Conservation (phyloP, 1,140 invertebrate genomes). For the Aradophagus sp. region DNA sequence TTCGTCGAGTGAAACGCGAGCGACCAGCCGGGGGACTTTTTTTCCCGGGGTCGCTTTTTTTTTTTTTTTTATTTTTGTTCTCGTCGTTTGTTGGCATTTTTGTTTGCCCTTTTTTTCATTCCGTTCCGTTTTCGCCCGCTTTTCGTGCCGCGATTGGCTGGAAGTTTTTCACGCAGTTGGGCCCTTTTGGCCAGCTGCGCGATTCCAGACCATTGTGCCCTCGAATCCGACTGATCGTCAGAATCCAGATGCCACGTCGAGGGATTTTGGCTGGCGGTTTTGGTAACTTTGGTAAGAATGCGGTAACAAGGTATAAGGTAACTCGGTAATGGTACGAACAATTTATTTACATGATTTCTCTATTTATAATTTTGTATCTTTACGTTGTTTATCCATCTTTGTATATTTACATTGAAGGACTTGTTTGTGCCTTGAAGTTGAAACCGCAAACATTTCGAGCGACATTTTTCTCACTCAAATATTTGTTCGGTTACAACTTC, state of each 20-base stretch:
- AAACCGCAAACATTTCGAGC: no score
- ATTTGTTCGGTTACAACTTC: no score
- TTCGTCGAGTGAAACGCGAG: constrained; percentile 19
- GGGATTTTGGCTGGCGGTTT: not conserved
- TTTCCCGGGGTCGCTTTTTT: constrained; percentile 14
- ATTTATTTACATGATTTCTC: no score
- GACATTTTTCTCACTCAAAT: not conserved
- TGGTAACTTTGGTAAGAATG: constrained; percentile 21
- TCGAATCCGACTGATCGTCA: constrained; percentile 1
- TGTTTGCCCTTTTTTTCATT: constrained; percentile 15
- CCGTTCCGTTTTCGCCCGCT: constrained; percentile 3
- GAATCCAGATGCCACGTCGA: not conserved
- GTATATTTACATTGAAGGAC: constrained; percentile 15
- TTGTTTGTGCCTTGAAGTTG: no score
- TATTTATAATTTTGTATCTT: no score
- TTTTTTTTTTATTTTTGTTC: constrained; percentile 3
- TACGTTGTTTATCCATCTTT: not conserved
- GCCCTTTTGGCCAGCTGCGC: constrained; percentile 44
- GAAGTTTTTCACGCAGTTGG: constrained; percentile 43
- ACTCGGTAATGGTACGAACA: constrained; percentile 25
- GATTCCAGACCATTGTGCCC: constrained; percentile 45
- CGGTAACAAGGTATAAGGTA: constrained; percentile 21
- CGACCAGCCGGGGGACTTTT: constrained; percentile 21
- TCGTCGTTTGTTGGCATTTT: no score
- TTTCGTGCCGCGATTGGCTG: constrained; percentile 41